Evolutionary conservation across 2,797 vertebrate species (phyloP), one percentile per base, ranked within the genome.

Genomic region (Sorex maritimensis): DNA sequence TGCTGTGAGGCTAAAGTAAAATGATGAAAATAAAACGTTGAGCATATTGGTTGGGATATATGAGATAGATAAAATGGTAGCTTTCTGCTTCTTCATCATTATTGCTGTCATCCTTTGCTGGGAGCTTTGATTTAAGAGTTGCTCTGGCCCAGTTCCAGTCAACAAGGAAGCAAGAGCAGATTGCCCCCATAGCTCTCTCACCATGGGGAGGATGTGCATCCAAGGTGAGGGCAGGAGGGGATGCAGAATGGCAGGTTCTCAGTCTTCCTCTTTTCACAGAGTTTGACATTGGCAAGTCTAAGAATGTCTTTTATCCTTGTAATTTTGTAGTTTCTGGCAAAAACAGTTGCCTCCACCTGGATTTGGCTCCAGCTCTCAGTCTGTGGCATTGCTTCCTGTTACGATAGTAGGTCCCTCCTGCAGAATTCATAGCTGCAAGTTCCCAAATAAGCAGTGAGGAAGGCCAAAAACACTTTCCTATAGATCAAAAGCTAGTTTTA

Each of bases 401-500:
- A 55, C n/a, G 23, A 44, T 11, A 88, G 92, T 75, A 61, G 90
- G 61, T 93, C 92, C 63, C 72, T 52, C 73, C 44, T 28, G 72
- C 24, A 75, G 86, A 88, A 86, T 87, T 91, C 90, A 90, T 73
- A 44, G 58, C 73, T 49, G 73, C 61, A 81, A 84, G 34, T 61
- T 61, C 65, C 65, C 7, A 80, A 81, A 90, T 30, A 90, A 94
- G 84, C 83, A 88, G 73, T 28, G 15, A 78, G 73, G 77, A 92
- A 94, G 94, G 83, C 96, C 96, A 96, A 88, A 95, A 93, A 91
- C 91, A 44, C 71, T 81, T 95, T 75, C 61, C 81, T 91, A 80
- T 86, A 81, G 83, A 93, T 88, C 92, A 93, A 91, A 95, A 84
- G 58, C 90, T 91, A 55, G 94, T 95, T 96, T 92, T 75, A 96